phyloP scores from a whole-genome alignment of 1,140 invertebrate species.

The Drepana arcuata region DNA sequence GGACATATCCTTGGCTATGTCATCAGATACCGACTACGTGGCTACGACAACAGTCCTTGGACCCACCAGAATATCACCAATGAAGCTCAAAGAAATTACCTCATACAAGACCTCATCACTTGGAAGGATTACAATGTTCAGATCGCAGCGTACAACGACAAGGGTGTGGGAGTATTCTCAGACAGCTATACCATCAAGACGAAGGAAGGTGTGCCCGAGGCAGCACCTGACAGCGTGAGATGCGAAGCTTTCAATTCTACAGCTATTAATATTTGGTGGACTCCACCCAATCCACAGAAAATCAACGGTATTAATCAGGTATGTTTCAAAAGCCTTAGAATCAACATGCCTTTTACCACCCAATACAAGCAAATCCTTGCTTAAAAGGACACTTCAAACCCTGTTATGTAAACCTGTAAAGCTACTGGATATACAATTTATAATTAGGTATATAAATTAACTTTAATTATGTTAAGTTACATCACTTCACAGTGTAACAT shows the following conservation, averaged over 20 bases:
- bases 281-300: slow-evolving; percentile 94
- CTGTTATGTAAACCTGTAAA: no score
- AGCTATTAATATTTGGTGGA: slow-evolving; percentile 86
- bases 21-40: slow-evolving; percentile 90
- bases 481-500: no score
- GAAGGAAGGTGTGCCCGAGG: slow-evolving; percentile 94
- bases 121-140: slow-evolving; percentile 99
- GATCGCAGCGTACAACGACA: slow-evolving; percentile 97
- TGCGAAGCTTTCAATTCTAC: slow-evolving; percentile 92
- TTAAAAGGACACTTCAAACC: no score
- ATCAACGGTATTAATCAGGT: slow-evolving; percentile 98
- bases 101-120: slow-evolving; percentile 95
- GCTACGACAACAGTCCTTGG: slow-evolving; percentile 93
- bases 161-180: slow-evolving; percentile 94
- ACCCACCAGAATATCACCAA: slow-evolving; percentile 93
- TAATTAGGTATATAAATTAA: no score
- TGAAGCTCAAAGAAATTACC: slow-evolving; percentile 91
- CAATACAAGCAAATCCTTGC: no score
- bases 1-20: slow-evolving; percentile 95
- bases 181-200: slow-evolving; percentile 95
- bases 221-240: slow-evolving; percentile 86
- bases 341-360: no score
- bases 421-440: no score
- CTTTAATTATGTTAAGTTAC: no score
- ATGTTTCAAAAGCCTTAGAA: no score